phyloP scores from a whole-genome alignment of 2,113 vertebrate species.

The Pycnonotus jocosus region DNA sequence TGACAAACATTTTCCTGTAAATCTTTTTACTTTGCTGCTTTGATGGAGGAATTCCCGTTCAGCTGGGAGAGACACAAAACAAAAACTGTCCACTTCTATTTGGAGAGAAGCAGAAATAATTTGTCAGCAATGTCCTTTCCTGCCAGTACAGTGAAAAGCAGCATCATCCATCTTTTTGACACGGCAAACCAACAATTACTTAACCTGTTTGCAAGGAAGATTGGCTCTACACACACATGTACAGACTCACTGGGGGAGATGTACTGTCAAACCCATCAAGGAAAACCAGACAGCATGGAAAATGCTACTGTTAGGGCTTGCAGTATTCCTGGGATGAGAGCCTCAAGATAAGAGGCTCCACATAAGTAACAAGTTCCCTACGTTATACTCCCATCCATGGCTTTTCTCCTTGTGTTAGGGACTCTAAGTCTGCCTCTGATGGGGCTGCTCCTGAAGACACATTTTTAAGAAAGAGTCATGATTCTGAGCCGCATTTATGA shows the following conservation, averaged over 20 bases:
- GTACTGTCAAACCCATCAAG: not conserved
- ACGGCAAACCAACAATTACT: not conserved
- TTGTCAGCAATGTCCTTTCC: not conserved
- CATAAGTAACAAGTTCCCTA: not conserved
- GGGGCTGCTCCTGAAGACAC: not conserved
- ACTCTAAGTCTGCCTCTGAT: not conserved
- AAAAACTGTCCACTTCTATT: not conserved
- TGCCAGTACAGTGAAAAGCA: not conserved
- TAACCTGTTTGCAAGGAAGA: not conserved
- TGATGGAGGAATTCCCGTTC: not conserved
- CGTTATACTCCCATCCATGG: not conserved
- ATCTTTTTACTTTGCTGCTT: conserved; percentile 21
- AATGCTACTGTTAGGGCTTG: not conserved
- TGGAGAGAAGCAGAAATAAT: not conserved
- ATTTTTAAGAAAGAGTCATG: not conserved
- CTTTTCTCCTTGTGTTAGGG: not conserved
- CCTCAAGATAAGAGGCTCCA: not conserved
- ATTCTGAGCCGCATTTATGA: not conserved
- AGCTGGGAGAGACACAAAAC: conserved; percentile 10
- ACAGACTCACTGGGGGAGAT: not conserved
- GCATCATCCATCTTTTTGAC: not conserved
- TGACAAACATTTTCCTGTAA: not conserved
- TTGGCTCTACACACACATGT: rapidly evolving
- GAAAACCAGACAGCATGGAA: not conserved
- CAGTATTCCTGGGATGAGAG: not conserved